Base-by-base conservation (phyloP, 1,140 invertebrate species). In the Lysiphlebus fabarum region DNA sequence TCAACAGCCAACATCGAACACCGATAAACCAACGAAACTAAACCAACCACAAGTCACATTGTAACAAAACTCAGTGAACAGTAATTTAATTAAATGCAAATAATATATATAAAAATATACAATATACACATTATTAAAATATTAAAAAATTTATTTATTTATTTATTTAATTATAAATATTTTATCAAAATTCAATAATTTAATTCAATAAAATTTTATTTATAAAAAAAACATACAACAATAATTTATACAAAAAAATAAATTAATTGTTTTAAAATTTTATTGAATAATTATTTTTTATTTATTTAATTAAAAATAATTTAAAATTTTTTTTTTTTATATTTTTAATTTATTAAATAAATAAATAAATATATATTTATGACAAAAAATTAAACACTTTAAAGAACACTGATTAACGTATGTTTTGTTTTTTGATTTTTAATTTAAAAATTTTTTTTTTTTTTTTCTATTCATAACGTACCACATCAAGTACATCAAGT, bases 1-100 rank as follows among this genome's bases (percentile, higher is more conserved):
- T 72, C 71, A 77, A 72, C 76, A 78, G 73, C 71, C 74, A 78
- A 78, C 75, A 77, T 75, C 68, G 70, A 77, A 78, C 75, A 77
- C 66, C 72, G 69, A 77, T 76, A 76, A 75, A 75, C 72, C 71
- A 76, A 73, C 64, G 69, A 70, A 74, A 73, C 70, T 74, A 73
- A 70, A 74, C 72, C 72, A 77, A 77, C 71, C 72, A 74, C 73
- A 76, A 75, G 67, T 77, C 69, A 76, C 68, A 76, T 71, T 70
- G 69, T 75, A 71, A 77, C 65, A 65, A 60, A 73, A 74, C 66
- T 76, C 67, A 73, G 69, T 70, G 67, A 72, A 77, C 70, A 75
- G 63, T 69, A 67, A 71, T 66, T 72, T 64, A 72, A 71, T 70
- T 63, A 63, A 63, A 67, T 58, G 66, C 65, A 61, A 62, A 67